phyloP scores from a whole-genome alignment of 2,888 invertebrate species.

The Amaurobius ferox region DNA sequence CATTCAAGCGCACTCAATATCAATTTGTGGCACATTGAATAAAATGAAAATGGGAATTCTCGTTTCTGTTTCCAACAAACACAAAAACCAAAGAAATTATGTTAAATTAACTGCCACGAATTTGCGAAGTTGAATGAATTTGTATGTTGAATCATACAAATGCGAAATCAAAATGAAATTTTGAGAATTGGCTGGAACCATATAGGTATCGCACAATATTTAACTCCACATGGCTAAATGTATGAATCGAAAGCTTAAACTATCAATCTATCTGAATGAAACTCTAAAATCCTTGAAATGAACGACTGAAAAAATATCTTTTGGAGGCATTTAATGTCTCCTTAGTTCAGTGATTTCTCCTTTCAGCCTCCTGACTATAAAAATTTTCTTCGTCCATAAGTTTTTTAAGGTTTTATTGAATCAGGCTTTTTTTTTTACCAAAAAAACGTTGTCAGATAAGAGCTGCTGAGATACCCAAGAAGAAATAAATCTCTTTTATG shows the following conservation, averaged over 20 bases:
- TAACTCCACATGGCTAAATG: neutral
- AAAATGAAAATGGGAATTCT: too few relatives aligned
- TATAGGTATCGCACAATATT: neutral
- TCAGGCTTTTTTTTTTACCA: constrained; percentile 12
- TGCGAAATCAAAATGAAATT: neutral
- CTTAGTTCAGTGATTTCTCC: neutral
- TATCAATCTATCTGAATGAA: constrained; percentile 10
- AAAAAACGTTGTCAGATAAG: constrained; percentile 21
- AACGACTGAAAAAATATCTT: constrained; percentile 11
- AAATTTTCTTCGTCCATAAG: constrained; percentile 4
- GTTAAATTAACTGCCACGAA: too few relatives aligned
- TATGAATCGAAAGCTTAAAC: constrained; percentile 9
- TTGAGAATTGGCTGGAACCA: neutral
- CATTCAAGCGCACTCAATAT: too few relatives aligned
- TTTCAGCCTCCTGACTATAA: constrained; percentile 11
- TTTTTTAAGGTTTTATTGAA: constrained; percentile 32
- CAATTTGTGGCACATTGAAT: too few relatives aligned
- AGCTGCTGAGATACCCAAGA: constrained; percentile 13
- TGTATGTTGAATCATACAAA: neutral
- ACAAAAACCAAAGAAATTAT: too few relatives aligned
- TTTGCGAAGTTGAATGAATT: too few relatives aligned
- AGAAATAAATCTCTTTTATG: constrained; percentile 20
- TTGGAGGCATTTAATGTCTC: constrained; percentile 13
- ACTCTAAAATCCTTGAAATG: constrained; percentile 13
- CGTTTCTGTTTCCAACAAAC: too few relatives aligned